Conservation (phyloP, 1,140 invertebrate species). For the Drosophila orosa region DNA sequence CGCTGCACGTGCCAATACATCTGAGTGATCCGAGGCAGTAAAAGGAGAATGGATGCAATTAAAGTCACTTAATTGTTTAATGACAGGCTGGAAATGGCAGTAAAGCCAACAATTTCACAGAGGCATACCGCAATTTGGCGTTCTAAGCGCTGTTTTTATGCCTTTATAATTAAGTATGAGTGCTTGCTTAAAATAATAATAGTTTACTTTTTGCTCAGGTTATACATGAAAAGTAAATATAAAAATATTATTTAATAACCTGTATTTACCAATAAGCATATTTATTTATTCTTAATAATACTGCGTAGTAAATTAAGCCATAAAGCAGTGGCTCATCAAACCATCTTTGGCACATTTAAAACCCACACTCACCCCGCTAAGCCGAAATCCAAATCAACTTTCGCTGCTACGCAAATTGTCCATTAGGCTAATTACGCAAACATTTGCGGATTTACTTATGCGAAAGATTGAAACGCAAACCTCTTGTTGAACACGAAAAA, state of each 20-base stretch:
- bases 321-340: not conserved
- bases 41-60: conserved; percentile 24
- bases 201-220: not conserved
- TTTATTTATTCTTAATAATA: too few relatives aligned
- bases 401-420: conserved; percentile 51
- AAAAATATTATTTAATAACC: too few relatives aligned
- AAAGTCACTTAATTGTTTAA: conserved; percentile 23
- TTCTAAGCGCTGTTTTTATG: conserved; percentile 6
- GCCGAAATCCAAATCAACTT: conserved; percentile 4
- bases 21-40: not conserved
- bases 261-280: too few relatives aligned
- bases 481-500: conserved; percentile 52
- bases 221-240: not conserved
- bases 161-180: not conserved
- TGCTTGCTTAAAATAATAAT: conserved; percentile 4
- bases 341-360: conserved; percentile 7
- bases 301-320: not conserved
- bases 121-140: not conserved
- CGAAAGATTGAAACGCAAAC: conserved; percentile 47
- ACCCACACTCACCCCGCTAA: not conserved
- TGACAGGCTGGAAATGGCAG: conserved; percentile 3
- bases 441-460: conserved; percentile 31
- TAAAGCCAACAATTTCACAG: not conserved
- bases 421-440: conserved; percentile 72
- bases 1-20: conserved; percentile 59